These are phyloP conservation scores for Austrolebias charrua DNA, from an alignment of 2,797 vertebrate species.

Conservation along the genomic window DNA sequence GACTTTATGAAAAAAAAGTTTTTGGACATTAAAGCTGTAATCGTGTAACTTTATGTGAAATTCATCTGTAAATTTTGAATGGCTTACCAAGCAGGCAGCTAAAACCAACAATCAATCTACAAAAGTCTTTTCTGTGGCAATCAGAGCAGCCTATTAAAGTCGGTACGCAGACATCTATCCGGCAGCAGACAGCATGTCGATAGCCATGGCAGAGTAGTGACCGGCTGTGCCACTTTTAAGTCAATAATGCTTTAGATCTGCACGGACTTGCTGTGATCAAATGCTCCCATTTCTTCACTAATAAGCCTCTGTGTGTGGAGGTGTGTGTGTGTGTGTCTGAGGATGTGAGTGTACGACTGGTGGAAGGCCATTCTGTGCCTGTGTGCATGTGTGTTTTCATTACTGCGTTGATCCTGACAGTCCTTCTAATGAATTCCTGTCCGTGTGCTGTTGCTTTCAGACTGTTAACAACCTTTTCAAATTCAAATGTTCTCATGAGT, in stretches of 20 bases:
- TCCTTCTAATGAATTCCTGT: slow-evolving; percentile 18
- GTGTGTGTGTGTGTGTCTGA: slow-evolving; percentile 1
- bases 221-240: slow-evolving; percentile 42
- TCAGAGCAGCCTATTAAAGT: slow-evolving; percentile 56
- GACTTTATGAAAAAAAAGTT: slow-evolving; percentile 7
- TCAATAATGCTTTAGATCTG: slow-evolving; percentile 58
- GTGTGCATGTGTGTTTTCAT: slow-evolving; percentile 10
- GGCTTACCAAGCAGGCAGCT: slow-evolving; percentile 31
- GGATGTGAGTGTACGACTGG: not conserved
- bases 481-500: slow-evolving; percentile 8
- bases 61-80: slow-evolving; percentile 34
- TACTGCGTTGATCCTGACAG: slow-evolving; percentile 11
- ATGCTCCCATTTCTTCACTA: slow-evolving; percentile 48
- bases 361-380: slow-evolving; percentile 3
- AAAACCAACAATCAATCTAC: slow-evolving; percentile 48
- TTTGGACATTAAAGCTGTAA: slow-evolving; percentile 25
- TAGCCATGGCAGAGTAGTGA: slow-evolving; percentile 41
- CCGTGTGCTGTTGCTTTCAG: slow-evolving; percentile 8
- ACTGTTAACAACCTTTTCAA: slow-evolving; percentile 16
- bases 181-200: slow-evolving; percentile 51
- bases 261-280: slow-evolving; percentile 49
- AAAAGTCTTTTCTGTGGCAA: slow-evolving; percentile 43
- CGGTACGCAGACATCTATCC: slow-evolving; percentile 45
- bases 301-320: slow-evolving; percentile 37
- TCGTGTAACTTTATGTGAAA: slow-evolving; percentile 25